These are phyloP conservation scores for Geotria australis DNA, from an alignment of 2,797 vertebrate species.

Conservation along the genomic window DNA sequence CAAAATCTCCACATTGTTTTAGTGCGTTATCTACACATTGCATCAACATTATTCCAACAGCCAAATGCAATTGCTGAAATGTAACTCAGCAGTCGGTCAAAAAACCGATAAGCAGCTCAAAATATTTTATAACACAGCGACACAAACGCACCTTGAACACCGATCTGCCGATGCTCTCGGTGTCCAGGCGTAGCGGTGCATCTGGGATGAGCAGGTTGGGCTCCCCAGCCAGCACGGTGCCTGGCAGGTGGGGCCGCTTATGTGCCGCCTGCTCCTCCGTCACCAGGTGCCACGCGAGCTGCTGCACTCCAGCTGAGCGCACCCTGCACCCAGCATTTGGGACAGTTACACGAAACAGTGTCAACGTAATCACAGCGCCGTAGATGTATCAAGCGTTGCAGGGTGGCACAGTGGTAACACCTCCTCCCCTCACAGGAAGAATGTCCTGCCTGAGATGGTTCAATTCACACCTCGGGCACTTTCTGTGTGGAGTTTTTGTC, in stretches of 20 bases:
- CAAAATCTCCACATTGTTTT: too few species aligned
- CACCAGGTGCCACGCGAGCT: constrained; percentile 34
- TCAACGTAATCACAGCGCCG: background rate
- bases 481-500: too few species aligned
- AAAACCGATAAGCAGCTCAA: too few species aligned
- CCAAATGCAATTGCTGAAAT: too few species aligned
- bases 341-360: background rate
- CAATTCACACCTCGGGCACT: too few species aligned
- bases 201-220: constrained; percentile 28
- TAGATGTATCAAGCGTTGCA: background rate
- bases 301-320: constrained; percentile 33
- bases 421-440: too few species aligned
- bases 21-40: too few species aligned
- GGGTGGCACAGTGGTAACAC: too few species aligned
- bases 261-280: constrained; percentile 11
- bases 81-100: too few species aligned
- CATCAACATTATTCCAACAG: too few species aligned
- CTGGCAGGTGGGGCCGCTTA: constrained; percentile 20
- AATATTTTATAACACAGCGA: constrained; percentile 1
- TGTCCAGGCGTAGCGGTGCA: constrained; percentile 23
- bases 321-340: constrained; percentile 16
- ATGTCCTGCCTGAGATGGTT: too few species aligned
- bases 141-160: constrained; percentile 40
- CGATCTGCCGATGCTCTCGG: constrained; percentile 31
- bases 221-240: constrained; percentile 16